Evolutionary conservation across 2,797 vertebrate species (phyloP), one percentile per base, ranked within the genome.

Genomic region (Cetoscarus ocellatus): DNA sequence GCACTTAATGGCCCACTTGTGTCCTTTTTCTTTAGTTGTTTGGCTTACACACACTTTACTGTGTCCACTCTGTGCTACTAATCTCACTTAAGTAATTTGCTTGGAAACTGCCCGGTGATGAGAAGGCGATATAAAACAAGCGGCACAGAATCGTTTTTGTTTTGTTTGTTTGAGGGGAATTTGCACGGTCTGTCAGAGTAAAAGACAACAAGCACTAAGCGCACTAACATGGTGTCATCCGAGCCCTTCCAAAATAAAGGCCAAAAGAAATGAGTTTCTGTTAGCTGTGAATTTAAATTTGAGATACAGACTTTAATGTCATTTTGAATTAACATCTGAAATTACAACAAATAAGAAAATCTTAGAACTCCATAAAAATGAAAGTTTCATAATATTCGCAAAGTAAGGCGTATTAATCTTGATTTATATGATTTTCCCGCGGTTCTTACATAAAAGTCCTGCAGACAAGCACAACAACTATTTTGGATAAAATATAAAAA

Each of bases 1-100:
- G 27, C 61, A 27, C 82, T 80, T 75, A 72, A 77, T 61, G 73
- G 58, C 52, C 73, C 64, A 45, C 64, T 82, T 58, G 43, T 79
- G 57, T 67, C 80, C 75, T 63, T 71, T 58, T 61, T 69, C 54
- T 69, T 10, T n/a, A 59, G 52, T 50, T 49, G 49, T 10, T 42
- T 64, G 47, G n/a, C 38, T 73, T 27, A 27, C 70, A 69, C 51
- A 65, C 70, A 36, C 56, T 67, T n/a, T 7, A 2, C 19, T 72
- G 61, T 70, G 83, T 73, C 48, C 54, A 35, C 59, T 66, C 4
- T n/a, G 61, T 42, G 61, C 57, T 39, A 47, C 47, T 54, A 17
- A 53, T 67, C 55, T 73, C 66, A n/a, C 44, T 18, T 42, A 51
- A 56, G 47, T 70, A 61, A 73, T 43, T 39, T 38, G 57, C 60